Percentiles rank a stretch among this genome's conserved stretches.
phyloP scores from a whole-genome alignment of 2,797 vertebrate genomes.

The Potorous gilbertii region DNA sequence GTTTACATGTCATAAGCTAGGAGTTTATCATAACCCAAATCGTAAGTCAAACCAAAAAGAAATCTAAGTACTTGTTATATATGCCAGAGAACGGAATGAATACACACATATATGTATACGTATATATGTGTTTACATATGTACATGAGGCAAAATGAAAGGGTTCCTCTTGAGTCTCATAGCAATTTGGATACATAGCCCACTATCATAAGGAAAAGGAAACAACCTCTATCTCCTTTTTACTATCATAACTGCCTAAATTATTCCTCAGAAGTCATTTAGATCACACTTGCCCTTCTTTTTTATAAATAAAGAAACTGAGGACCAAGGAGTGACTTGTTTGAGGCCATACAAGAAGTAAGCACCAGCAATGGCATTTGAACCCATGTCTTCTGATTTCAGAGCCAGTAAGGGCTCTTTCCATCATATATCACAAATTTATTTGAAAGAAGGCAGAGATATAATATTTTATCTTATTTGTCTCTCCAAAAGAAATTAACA shows the following conservation, averaged over 20 bases:
- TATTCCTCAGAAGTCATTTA: not conserved
- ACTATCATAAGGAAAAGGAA: not conserved
- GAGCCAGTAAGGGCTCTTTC: not conserved
- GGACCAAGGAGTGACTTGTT: not conserved
- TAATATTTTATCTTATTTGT: not conserved
- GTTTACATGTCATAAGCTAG: not conserved
- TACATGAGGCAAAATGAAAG: not conserved
- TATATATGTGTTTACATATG: not conserved
- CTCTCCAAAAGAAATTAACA: not conserved
- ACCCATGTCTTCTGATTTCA: not conserved
- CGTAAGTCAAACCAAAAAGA: not conserved
- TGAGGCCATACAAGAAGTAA: not conserved
- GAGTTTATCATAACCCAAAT: not conserved
- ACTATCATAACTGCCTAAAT: not conserved
- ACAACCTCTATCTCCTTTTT: not conserved
- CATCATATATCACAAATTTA: not conserved
- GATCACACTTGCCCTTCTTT: accelerated
- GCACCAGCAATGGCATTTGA: not conserved
- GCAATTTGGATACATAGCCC: not conserved
- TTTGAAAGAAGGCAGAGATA: not conserved
- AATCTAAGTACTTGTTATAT: not conserved
- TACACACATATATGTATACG: not conserved
- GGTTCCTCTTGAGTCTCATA: not conserved
- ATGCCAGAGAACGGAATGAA: not conserved
- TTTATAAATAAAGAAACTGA: not conserved